Evolutionary conservation across 2,888 invertebrate species (phyloP), one percentile per base, ranked within the genome.

Genomic region (Pyrochroa serraticornis): DNA sequence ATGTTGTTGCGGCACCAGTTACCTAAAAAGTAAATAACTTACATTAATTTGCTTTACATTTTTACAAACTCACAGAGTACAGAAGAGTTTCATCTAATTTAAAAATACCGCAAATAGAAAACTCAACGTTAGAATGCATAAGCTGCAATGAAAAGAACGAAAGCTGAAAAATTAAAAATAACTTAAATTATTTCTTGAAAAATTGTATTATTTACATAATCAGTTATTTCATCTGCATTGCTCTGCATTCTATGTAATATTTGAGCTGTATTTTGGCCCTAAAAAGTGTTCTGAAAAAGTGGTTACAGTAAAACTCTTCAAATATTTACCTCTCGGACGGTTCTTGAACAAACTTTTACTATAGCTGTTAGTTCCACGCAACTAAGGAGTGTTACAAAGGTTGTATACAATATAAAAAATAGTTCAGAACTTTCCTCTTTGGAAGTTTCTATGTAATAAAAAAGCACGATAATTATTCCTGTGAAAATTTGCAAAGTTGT

Each of bases 51-150:
- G 3, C 22, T 2, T 22, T 2, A 22, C 22, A 5, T 22, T 47
- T 8, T 38, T 47, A 38, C 10, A 3, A n/a, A 45, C 33, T 35
- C 30, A 42, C 50, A 30, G 50, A 51, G 30, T 36, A 43, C 5
- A 43, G 31, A 34, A 51, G 41, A 36, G 42, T 51, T 31, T 51
- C 50, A 30, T 51, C 43, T n/a, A 51, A 43, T 12, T n/a, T n/a
- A 32, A 51, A 51, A 7, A 51, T n/a, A 7, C 33, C 0, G 13
- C 50, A 51, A 10, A 43, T 43, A 9, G 43, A 43, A 31, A 51
- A 51, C 8, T 51, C 31, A 7, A 51, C 42, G 22, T 36, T 34
- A 7, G 31, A 30, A n/a, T 43, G 14, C 31, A 36, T 35, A 7
- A 42, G 14, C 31, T 51, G 50, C 31, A 51, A 12, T 6, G 42